Evolutionary conservation across 1,140 invertebrate genomes (phyloP), one percentile per base, ranked within the genome.

Genomic region (Microplitis demolitor): DNA sequence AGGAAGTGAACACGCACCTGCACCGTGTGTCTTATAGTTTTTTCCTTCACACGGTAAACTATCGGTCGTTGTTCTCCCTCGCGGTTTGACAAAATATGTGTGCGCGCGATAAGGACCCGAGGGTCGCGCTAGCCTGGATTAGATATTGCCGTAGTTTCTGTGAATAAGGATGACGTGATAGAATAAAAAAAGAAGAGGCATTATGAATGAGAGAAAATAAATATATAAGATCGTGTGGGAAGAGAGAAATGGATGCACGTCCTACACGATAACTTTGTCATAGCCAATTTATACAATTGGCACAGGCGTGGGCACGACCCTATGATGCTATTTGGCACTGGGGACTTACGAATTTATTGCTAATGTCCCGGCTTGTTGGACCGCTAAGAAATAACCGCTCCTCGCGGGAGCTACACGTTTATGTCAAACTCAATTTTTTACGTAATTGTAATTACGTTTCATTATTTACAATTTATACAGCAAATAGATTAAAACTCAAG

Each of bases 241-340:
- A 39, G 16, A 53, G 5, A 16, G 4, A 35, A 24, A 54, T 60
- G 16, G 16, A 58, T 35, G 13, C 6, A 6, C 4, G 54, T 35
- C n/a, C 53, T 56, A 63, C 56, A 82, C 81, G 81, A 86, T 87
- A 87, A 87, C 79, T 87, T 87, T 87, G 84, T 87, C 86, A 85
- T 85, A 85, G 84, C 78, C 86, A 87, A 87, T 87, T 87, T 87
- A 83, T 85, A 85, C 84, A 83, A 87, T 86, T 85, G 85, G 79
- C 76, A 75, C 75, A 71, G 75, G 6, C 39, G 24, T 24, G 39
- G 39, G 39, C 77, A 67, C 62, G 66, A 66, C 78, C 63, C 33
- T 74, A 45, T 45, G 39, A 45, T 11, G 77, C 79, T 84, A 87
- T 86, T 86, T 72, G 84, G 71, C 84, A 83, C 84, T 82, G 74